phyloP scores from a whole-genome alignment of 2,888 invertebrate genomes.

The Chironomus riparius region DNA sequence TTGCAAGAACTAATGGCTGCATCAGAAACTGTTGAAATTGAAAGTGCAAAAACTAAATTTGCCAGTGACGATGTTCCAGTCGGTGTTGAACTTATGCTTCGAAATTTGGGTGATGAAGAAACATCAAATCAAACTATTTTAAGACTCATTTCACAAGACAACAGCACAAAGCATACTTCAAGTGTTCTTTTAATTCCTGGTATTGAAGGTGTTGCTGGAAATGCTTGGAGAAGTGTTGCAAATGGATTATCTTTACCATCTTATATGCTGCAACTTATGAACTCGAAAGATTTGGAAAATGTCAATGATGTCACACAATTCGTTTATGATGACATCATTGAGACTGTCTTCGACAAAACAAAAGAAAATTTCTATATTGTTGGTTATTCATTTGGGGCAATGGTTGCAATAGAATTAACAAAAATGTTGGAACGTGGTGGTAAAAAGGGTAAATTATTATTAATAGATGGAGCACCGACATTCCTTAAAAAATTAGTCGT shows the following conservation, averaged over 20 bases:
- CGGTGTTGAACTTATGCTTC: constrained; percentile 50
- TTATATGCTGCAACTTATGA: constrained; percentile 35
- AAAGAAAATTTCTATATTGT: constrained; percentile 59
- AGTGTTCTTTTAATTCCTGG: constrained; percentile 53
- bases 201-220: constrained; percentile 54
- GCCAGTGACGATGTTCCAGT: constrained; percentile 35
- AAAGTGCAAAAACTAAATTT: constrained; percentile 42
- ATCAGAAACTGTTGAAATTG: constrained; percentile 28
- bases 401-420: constrained; percentile 68
- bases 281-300: neutral
- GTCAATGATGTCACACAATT: constrained; percentile 44
- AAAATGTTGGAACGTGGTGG: constrained; percentile 59
- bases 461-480: constrained; percentile 75
- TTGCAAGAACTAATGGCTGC: constrained; percentile 35
- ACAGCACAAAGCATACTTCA: constrained; percentile 30
- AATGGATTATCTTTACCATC: constrained; percentile 42
- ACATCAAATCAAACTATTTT: constrained; percentile 47
- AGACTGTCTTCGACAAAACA: constrained; percentile 39
- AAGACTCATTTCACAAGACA: constrained; percentile 47
- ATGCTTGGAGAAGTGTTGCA: constrained; percentile 45
- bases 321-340: neutral
- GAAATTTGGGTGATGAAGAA: constrained; percentile 54
- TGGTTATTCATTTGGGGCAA: constrained; percentile 83
- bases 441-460: constrained; percentile 52
- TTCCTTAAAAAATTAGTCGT: constrained; percentile 48